Percentiles rank a stretch among this genome's conserved stretches.
These are phyloP conservation scores for Psephotus haematonotus DNA, from an alignment of 2,113 vertebrate species.

Conservation along the genomic window DNA sequence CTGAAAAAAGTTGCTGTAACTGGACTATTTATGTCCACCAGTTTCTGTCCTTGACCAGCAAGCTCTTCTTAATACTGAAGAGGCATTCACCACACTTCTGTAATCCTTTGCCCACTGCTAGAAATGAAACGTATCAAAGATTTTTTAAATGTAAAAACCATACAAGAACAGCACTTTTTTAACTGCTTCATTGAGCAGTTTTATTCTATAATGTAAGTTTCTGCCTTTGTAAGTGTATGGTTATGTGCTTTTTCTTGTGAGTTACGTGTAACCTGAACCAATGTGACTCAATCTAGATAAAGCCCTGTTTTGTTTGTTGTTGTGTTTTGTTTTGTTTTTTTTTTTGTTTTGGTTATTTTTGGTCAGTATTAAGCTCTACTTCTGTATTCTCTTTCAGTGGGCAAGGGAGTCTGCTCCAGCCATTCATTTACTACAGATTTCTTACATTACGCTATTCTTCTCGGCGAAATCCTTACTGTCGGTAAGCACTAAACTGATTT, in stretches of 20 bases:
- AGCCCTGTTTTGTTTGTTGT: background rate
- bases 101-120: background rate
- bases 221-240: background rate
- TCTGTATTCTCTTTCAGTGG: constrained; percentile 79
- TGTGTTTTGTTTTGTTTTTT: background rate
- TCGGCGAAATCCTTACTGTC: constrained; percentile 96
- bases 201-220: background rate
- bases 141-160: background rate
- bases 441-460: constrained; percentile 95
- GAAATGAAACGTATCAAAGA: background rate
- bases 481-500: constrained; percentile 76
- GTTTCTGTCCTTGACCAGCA: background rate
- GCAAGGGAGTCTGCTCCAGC: constrained; percentile 94
- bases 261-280: background rate
- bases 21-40: background rate
- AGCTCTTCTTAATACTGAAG: background rate
- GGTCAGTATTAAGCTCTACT: background rate
- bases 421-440: constrained; percentile 98
- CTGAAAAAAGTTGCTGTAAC: background rate
- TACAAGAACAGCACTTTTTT: background rate
- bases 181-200: background rate
- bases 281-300: background rate
- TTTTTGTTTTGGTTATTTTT: too few species aligned
- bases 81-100: background rate
- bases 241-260: background rate